Conservation (phyloP, 2,797 vertebrate species). For the Sebastiscus albofasciatus region DNA sequence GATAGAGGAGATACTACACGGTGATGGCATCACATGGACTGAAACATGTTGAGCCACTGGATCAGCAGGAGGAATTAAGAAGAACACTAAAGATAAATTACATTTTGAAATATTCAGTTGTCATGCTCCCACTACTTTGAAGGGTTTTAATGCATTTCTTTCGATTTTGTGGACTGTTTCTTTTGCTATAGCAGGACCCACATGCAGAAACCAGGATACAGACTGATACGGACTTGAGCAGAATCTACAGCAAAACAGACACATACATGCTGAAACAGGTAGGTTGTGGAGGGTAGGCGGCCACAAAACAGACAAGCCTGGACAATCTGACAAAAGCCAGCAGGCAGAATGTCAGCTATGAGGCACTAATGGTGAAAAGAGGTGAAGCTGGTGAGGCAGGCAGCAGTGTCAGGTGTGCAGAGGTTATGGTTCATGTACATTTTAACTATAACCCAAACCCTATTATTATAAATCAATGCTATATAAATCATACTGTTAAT, state of each 20-base stretch:
- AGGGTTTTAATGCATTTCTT: neutral
- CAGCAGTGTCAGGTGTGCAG: constrained; percentile 14
- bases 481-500: neutral
- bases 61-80: neutral
- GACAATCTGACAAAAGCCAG: constrained; percentile 30
- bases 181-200: neutral
- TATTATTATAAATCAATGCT: neutral
- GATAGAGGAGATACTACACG: constrained; percentile 9
- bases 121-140: neutral
- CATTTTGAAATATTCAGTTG: neutral
- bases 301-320: neutral
- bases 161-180: neutral
- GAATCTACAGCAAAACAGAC: neutral
- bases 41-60: neutral
- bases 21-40: constrained; percentile 7
- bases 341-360: constrained; percentile 12
- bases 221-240: neutral
- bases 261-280: neutral
- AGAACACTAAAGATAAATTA: neutral
- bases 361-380: constrained; percentile 14
- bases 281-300: neutral
- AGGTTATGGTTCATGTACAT: neutral
- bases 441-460: neutral
- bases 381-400: constrained; percentile 4
- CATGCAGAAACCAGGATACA: constrained; percentile 1